These are phyloP conservation scores for Caenorhabditis uteleia DNA, from an alignment of 2,888 invertebrate genomes.

Conservation along the genomic window DNA sequence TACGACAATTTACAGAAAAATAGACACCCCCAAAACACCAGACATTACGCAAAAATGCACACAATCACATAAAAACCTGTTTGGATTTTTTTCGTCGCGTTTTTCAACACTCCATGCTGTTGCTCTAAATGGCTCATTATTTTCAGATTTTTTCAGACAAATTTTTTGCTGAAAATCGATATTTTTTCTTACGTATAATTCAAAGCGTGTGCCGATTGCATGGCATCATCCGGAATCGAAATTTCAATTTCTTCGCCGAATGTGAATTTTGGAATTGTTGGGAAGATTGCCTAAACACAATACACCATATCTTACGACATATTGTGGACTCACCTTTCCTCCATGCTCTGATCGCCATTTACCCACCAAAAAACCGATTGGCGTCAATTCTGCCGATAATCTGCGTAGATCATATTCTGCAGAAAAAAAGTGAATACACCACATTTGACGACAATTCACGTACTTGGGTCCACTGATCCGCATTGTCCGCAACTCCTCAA, in stretches of 20 bases:
- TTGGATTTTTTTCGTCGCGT: slow-evolving; percentile 27
- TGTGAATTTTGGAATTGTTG: slow-evolving; percentile 69
- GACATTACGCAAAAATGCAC: not conserved
- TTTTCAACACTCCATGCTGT: slow-evolving; percentile 51
- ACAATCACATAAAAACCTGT: slow-evolving; percentile 25
- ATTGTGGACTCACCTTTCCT: slow-evolving; percentile 58
- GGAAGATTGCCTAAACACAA: slow-evolving; percentile 64
- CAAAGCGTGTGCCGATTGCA: slow-evolving; percentile 57
- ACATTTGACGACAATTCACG: slow-evolving; percentile 8
- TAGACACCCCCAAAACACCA: slow-evolving; percentile 1
- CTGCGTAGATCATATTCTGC: slow-evolving; percentile 64
- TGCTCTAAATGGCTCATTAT: slow-evolving; percentile 38
- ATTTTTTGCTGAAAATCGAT: not conserved
- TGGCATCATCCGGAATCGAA: slow-evolving; percentile 60
- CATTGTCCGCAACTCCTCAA: slow-evolving; percentile 60
- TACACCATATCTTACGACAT: too few species aligned
- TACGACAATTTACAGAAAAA: not conserved
- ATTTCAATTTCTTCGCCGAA: slow-evolving; percentile 69
- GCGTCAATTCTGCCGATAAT: slow-evolving; percentile 58
- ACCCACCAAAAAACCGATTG: slow-evolving; percentile 66
- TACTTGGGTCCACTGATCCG: slow-evolving; percentile 52
- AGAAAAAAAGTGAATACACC: slow-evolving; percentile 4
- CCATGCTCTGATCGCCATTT: slow-evolving; percentile 69
- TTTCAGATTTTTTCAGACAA: not conserved
- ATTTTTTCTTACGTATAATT: slow-evolving; percentile 66